Conservation (phyloP, 2,888 invertebrate genomes). For the Drosophila subquinaria region DNA sequence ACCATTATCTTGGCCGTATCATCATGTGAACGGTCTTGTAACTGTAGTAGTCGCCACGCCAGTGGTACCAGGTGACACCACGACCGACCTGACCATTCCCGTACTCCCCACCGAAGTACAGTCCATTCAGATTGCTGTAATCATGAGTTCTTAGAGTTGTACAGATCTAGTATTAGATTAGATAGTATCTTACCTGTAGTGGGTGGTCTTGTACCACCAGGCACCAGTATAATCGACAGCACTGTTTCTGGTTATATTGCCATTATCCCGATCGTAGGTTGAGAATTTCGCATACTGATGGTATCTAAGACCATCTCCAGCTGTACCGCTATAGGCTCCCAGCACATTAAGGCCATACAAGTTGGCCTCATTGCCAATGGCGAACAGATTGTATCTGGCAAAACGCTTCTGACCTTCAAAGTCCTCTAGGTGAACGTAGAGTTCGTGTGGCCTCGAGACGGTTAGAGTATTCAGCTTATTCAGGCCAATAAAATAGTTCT, state of each 20-base stretch:
- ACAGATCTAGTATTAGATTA: no score
- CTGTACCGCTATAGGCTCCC: conserved; percentile 88
- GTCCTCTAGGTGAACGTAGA: conserved; percentile 88
- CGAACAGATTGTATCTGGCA: conserved; percentile 88
- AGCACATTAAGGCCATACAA: conserved; percentile 88
- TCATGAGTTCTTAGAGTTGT: neutral
- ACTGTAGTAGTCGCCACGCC: conserved; percentile 82
- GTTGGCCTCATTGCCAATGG: conserved; percentile 88
- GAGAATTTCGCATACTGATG: conserved; percentile 90
- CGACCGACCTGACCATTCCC: conserved; percentile 85
- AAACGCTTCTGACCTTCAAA: conserved; percentile 87
- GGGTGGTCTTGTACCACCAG: conserved; percentile 89
- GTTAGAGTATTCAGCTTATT: conserved; percentile 87
- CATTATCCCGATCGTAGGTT: conserved; percentile 89
- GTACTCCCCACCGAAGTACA: conserved; percentile 86
- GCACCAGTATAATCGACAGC: conserved; percentile 89
- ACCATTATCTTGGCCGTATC: conserved; percentile 86
- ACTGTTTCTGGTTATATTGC: conserved; percentile 89
- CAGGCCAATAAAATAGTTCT: conserved; percentile 88
- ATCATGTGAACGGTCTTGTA: conserved; percentile 88
- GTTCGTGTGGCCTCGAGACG: conserved; percentile 85
- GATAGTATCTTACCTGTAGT: conserved; percentile 9
- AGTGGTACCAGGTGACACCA: conserved; percentile 85
- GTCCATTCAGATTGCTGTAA: conserved; percentile 89
- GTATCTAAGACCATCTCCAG: conserved; percentile 89